Evolutionary conservation across 2,797 vertebrate species (phyloP), one percentile per base, ranked within the genome.

Genomic region (Sebastes umbrosus): DNA sequence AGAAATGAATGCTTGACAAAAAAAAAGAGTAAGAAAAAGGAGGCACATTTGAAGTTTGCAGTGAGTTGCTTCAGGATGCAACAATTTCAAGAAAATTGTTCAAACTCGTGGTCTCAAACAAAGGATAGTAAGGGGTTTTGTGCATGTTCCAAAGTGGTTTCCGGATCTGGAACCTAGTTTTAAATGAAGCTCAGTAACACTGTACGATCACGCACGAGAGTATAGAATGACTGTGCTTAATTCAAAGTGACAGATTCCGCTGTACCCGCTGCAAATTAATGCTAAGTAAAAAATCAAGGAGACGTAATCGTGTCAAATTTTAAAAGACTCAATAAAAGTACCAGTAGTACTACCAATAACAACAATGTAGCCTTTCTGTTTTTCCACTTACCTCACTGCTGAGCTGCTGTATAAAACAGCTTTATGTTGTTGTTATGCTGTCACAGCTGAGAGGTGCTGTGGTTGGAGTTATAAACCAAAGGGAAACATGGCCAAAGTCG

Each of bases 321-420:
- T 82, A 73, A 85, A 81, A 75, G 83, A 52, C 32, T 77, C 69
- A 70, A 73, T 88, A 83, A 90, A 86, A 87, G 65, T 5, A 80
- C 36, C 69, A 75, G 75, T 62, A 78, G 83, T 67, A n/a, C 75
- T 59, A 87, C 75, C 68, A 74, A 72, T 79, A 84, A 69, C 70
- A 83, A 91, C 89, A 88, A 84, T 77, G 83, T 58, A 66, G 79
- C 70, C 85, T 87, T 85, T 90, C 84, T 88, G 78, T 90, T 93
- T 92, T 94, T 94, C 90, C 93, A 90, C 85, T 95, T 90, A 95
- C 93, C 92, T 95, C 94, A 95, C 77, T 72, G 4, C 63, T 3
- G 52, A 73, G 86, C 84, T 60, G 75, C 93, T 91, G 79, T 63
- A 90, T 86, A 80, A 92, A 92, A 92, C 90, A 88, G 77, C 76